phyloP scores from a whole-genome alignment of 1,140 invertebrate genomes.

The Ctenoplectra terminalis region DNA sequence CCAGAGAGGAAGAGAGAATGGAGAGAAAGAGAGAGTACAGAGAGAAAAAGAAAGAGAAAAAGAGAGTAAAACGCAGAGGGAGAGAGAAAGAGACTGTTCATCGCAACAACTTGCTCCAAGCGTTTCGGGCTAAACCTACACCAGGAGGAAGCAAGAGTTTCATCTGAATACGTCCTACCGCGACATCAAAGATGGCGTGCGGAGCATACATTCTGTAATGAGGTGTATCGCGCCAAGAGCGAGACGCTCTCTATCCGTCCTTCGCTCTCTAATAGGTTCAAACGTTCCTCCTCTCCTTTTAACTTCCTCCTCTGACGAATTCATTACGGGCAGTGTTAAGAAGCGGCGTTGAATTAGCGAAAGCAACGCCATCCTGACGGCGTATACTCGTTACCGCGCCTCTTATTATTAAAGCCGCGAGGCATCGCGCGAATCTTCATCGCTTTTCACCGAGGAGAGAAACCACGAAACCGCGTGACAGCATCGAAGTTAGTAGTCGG shows the following conservation, averaged over 20 bases:
- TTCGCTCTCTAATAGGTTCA: not conserved
- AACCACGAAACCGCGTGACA: not conserved
- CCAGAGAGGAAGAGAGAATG: constrained; percentile 21
- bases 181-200: constrained; percentile 80
- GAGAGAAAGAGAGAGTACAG: constrained; percentile 15
- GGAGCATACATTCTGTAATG: constrained; percentile 81
- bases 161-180: constrained; percentile 68
- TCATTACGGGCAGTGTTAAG: constrained; percentile 76
- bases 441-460: constrained; percentile 50
- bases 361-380: constrained; percentile 56
- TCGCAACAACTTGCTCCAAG: constrained; percentile 37
- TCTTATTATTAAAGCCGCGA: constrained; percentile 73
- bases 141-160: constrained; percentile 67
- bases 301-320: constrained; percentile 67
- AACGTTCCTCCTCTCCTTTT: constrained; percentile 5
- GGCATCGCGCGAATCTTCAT: constrained; percentile 52
- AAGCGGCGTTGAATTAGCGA: constrained; percentile 64
- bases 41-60: constrained; percentile 25
- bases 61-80: not conserved
- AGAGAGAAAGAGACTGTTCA: not conserved
- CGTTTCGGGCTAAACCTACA: constrained; percentile 60
- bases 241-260: constrained; percentile 17
- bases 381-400: constrained; percentile 68
- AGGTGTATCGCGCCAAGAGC: constrained; percentile 79
- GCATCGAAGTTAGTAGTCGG: constrained; percentile 34